Base-by-base conservation (phyloP, 1,140 invertebrate genomes). In the Drosophila littoralis region DNA sequence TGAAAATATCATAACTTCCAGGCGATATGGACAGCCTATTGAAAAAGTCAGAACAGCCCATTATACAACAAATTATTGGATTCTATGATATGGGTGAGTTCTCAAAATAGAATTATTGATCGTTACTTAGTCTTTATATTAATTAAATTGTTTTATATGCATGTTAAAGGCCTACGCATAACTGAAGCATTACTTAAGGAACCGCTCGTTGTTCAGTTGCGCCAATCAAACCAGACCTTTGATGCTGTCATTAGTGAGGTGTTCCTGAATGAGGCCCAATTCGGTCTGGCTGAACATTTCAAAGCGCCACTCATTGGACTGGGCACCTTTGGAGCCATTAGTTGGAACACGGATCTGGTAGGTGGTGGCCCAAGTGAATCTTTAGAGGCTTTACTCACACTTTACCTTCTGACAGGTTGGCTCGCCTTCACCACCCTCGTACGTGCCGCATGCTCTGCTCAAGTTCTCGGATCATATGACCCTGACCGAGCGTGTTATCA, bases 401-500 rank as follows among this genome's bases (percentile, higher is more conserved):
- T 0, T 63, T 2, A 36, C 17, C 7, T 38, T 1, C 40, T n/a
- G 28, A 0, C 28, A 91, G 90, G 90, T 93, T 33, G 92, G 90
- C 0, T 90, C 92, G 28, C 92, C 92, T 6, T 77, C 81, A 7
- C 89, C 91, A 6, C 73, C 82, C 1, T 92, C 93, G 0, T 93
- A 93, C 57, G 82, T 93, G 9, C 92, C 93, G 0, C 77, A 92
- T 72, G 51, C 90, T 0, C 73, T 92, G 48, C 54, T 92, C 0
- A 54, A 75, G 1, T 93, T 91, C 51, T 70, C 80, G 0, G 91
- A 91, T 38, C 71, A 80, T 1, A 94, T 94, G 93, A 81, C 79
- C 5, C 90, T 94, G 15, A 68, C 35, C 1, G 74, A 94, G 75
- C 81, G 94, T 51, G 22, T 92, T 6, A 65, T 67, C n/a, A 94